phyloP scores from a whole-genome alignment of 2,113 vertebrate genomes.

The Cryptotis parvus region DNA sequence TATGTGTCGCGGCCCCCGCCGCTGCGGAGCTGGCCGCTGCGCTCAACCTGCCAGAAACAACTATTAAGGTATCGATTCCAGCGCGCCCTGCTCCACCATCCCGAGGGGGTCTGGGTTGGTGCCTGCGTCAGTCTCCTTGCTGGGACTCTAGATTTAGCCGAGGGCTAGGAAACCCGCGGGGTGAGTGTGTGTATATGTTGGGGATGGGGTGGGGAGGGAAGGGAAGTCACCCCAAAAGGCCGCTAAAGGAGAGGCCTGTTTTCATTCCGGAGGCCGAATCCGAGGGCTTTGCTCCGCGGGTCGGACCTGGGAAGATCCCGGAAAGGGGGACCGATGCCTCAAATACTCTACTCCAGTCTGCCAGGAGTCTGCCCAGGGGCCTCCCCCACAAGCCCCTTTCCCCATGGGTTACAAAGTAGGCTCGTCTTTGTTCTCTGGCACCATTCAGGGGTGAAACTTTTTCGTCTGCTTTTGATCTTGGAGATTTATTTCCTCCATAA shows the following conservation, averaged over 20 bases:
- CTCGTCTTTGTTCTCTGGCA: constrained; percentile 70
- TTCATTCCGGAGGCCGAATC: not conserved
- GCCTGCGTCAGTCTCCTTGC: not conserved
- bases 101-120: constrained; percentile 6
- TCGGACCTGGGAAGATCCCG: not conserved
- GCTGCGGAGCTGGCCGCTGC: constrained; percentile 98
- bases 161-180: not conserved
- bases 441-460: constrained; percentile 63
- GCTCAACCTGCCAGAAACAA: constrained; percentile 97
- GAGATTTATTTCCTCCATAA: constrained; percentile 57
- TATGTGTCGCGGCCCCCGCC: constrained; percentile 96
- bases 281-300: not conserved
- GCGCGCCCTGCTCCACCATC: not conserved
- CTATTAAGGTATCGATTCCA: constrained; percentile 93
- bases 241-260: constrained; percentile 21
- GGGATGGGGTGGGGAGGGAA: too few species aligned
- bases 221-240: not conserved
- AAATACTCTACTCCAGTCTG: not conserved
- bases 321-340: not conserved
- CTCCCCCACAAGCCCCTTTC: not conserved
- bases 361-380: not conserved
- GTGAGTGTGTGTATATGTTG: too few species aligned
- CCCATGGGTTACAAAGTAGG: not conserved
- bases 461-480: constrained; percentile 54
- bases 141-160: constrained; percentile 8